Percentiles rank a stretch among this genome's conserved stretches.
Evolutionary conservation across 1,140 invertebrate species (phyloP).

Genomic region (Hyles euphorbiae): DNA sequence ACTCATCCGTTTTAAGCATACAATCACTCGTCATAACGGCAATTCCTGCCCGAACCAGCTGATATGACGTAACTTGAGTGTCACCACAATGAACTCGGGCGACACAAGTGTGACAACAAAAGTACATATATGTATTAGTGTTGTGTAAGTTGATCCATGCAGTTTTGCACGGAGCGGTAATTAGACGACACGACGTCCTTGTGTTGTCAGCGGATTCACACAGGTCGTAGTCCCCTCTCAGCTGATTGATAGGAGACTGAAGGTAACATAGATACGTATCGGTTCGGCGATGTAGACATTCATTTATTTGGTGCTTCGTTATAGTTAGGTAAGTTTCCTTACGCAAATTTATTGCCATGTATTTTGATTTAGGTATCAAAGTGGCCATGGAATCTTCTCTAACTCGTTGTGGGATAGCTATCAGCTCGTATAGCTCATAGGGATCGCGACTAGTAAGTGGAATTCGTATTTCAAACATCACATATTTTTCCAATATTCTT

Average conservation of each 20-base stretch:
- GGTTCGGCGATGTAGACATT: constrained; percentile 4
- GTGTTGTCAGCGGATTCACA: constrained; percentile 8
- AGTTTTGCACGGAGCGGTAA: constrained; percentile 6
- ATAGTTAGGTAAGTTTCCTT: too few relatives aligned
- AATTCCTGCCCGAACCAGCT: neutral
- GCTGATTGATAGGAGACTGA: constrained; percentile 12
- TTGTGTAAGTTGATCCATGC: constrained; percentile 7
- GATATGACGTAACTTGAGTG: constrained; percentile 7
- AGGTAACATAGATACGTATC: constrained; percentile 10
- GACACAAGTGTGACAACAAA: constrained; percentile 11
- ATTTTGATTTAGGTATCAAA: too few relatives aligned
- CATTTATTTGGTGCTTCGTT: neutral
- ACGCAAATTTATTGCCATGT: too few relatives aligned
- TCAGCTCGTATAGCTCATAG: constrained; percentile 19
- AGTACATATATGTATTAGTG: constrained; percentile 9
- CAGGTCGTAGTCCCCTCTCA: constrained; percentile 13
- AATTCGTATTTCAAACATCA: constrained; percentile 22
- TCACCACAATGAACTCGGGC: constrained; percentile 14
- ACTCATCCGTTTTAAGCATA: constrained; percentile 9
- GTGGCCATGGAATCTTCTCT: too few relatives aligned
- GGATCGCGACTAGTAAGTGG: constrained; percentile 17
- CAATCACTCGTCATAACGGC: constrained; percentile 9
- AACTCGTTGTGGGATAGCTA: neutral
- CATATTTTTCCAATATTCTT: constrained; percentile 15
- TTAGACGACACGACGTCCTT: constrained; percentile 6